Percentiles rank a stretch among this genome's conserved stretches.
phyloP scores from a whole-genome alignment of 2,888 invertebrate genomes.

The Hydriomena furcata region DNA sequence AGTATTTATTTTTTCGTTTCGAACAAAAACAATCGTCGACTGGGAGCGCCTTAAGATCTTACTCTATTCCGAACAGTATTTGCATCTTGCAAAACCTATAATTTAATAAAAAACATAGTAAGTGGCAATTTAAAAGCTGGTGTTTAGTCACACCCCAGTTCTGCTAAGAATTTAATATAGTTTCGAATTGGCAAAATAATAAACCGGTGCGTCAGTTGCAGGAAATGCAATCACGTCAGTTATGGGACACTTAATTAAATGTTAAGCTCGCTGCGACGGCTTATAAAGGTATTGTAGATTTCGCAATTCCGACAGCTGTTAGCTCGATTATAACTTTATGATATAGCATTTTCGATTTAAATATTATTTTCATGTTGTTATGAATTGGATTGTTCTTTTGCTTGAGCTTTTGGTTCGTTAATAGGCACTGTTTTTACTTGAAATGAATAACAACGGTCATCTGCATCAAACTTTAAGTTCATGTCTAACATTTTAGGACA shows the following conservation, averaged over 20 bases:
- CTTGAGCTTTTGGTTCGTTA: too few species aligned
- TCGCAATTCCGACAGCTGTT: constrained; percentile 20
- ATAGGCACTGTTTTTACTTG: too few species aligned
- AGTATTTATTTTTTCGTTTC: too few species aligned
- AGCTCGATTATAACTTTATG: constrained; percentile 19
- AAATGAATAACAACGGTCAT: too few species aligned
- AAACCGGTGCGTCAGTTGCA: constrained; percentile 72
- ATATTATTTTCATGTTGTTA: neutral
- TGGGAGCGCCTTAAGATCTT: too few species aligned
- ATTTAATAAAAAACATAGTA: neutral
- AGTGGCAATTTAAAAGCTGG: constrained; percentile 5
- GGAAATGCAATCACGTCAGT: constrained; percentile 77
- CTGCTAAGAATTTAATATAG: constrained; percentile 71
- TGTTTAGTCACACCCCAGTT: constrained; percentile 47
- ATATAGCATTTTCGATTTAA: constrained; percentile 11
- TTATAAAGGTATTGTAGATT: constrained; percentile 47
- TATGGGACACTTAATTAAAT: constrained; percentile 72
- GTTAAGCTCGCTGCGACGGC: constrained; percentile 59
- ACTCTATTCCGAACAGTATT: too few species aligned
- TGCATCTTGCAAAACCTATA: too few species aligned
- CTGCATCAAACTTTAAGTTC: too few species aligned
- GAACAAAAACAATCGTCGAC: too few species aligned
- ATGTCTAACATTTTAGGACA: too few species aligned
- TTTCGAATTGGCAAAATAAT: constrained; percentile 79
- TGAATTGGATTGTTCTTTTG: too few species aligned